Evolutionary conservation across 2,113 vertebrate genomes (phyloP).

Genomic region (Pomatorhinus ruficollis): DNA sequence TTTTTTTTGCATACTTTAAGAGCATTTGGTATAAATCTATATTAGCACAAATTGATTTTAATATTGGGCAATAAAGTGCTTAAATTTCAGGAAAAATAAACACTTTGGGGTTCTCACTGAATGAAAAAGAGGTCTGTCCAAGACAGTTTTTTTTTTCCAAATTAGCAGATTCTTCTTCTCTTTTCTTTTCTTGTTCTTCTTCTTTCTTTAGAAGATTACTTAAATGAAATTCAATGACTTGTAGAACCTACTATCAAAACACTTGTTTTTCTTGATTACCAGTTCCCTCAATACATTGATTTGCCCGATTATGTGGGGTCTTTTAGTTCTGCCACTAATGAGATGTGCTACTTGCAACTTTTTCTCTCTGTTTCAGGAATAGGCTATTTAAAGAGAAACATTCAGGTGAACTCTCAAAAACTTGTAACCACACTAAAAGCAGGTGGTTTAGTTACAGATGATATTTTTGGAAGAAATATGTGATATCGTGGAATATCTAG

Average conservation of each 20-base stretch:
- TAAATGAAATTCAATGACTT: constrained; percentile 15
- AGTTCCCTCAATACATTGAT: constrained; percentile 37
- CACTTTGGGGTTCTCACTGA: background rate
- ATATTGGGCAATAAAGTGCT: background rate
- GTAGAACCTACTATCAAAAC: constrained; percentile 5
- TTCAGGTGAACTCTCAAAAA: background rate
- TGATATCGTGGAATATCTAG: background rate
- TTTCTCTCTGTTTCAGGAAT: background rate
- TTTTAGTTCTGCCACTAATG: background rate
- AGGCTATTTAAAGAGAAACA: background rate
- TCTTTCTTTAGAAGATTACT: background rate
- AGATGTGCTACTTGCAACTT: background rate
- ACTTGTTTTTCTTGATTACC: constrained; percentile 53
- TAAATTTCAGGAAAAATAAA: background rate
- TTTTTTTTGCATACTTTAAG: background rate
- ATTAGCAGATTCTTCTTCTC: background rate
- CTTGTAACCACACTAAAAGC: background rate
- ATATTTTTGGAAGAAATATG: background rate
- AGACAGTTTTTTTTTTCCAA: background rate
- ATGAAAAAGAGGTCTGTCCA: background rate
- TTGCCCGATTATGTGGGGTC: background rate
- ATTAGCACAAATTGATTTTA: background rate
- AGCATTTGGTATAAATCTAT: background rate
- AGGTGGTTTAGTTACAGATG: background rate
- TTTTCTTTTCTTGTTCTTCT: background rate